These are phyloP conservation scores for Poeciliopsis retropinna DNA, from an alignment of 2,113 vertebrate genomes.

Conservation along the genomic window DNA sequence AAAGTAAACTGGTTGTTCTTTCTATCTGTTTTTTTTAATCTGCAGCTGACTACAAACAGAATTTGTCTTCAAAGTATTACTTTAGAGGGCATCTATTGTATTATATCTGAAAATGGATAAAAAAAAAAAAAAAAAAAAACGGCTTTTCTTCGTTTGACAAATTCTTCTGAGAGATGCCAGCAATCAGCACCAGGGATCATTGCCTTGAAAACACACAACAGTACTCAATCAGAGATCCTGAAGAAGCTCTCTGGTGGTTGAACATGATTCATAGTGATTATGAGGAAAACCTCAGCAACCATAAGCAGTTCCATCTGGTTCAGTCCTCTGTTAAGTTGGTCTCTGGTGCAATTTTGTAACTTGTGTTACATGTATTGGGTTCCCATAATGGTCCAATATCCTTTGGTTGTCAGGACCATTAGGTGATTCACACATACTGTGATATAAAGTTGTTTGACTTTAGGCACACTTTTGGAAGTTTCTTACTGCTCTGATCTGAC, in stretches of 20 bases:
- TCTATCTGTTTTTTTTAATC: conserved; percentile 22
- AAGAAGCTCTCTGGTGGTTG: conserved; percentile 14
- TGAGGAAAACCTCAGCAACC: neutral
- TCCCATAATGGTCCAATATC: conserved; percentile 48
- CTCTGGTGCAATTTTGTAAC: conserved; percentile 17
- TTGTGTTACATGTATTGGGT: conserved; percentile 43
- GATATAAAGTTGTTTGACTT: conserved; percentile 39
- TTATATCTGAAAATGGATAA: neutral
- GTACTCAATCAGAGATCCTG: conserved; percentile 24
- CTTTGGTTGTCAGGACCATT: conserved; percentile 22
- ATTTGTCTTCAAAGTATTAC: neutral
- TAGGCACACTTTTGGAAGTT: neutral
- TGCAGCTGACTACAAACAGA: neutral
- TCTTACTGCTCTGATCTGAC: neutral
- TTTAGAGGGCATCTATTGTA: neutral
- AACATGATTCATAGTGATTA: conserved; percentile 17
- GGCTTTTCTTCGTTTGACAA: conserved; percentile 21
- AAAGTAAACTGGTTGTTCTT: conserved; percentile 18
- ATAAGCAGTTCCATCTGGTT: neutral
- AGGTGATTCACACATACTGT: conserved; percentile 24
- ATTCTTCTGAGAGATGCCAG: conserved; percentile 15
- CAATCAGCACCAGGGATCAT: neutral
- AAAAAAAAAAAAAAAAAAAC: neutral
- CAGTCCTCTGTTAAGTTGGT: neutral
- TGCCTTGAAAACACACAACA: conserved; percentile 7